These are phyloP conservation scores for Lagenorhynchus albirostris DNA, from an alignment of 2,113 vertebrate species.

Conservation along the genomic window DNA sequence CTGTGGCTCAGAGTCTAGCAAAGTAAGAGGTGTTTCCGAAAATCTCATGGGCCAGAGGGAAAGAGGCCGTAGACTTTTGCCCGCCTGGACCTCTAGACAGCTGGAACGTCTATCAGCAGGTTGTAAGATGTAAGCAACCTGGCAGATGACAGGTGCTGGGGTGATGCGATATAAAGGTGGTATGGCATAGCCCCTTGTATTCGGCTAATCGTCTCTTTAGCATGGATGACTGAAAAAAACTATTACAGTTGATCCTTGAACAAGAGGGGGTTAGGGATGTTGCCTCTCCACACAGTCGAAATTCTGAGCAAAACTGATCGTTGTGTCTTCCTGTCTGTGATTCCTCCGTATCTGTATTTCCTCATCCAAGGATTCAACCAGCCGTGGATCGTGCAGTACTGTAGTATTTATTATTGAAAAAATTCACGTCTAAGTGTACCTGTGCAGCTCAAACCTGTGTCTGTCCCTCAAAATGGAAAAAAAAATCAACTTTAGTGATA, in stretches of 20 bases:
- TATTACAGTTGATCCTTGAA: background rate
- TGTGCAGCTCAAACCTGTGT: background rate
- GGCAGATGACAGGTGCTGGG: background rate
- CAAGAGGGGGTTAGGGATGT: background rate
- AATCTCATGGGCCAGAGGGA: background rate
- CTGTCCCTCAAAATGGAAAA: background rate
- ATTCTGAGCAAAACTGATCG: no score
- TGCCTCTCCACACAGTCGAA: background rate
- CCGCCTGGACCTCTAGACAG: background rate
- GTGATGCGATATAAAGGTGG: background rate
- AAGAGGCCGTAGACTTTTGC: background rate
- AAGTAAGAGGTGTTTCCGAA: background rate
- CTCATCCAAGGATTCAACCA: background rate
- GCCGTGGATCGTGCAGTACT: rapidly evolving
- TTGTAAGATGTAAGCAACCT: background rate
- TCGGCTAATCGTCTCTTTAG: background rate
- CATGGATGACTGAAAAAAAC: background rate
- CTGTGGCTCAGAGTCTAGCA: background rate
- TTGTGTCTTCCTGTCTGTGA: background rate
- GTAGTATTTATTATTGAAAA: background rate
- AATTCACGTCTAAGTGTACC: background rate
- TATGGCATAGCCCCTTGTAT: background rate
- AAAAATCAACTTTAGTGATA: background rate
- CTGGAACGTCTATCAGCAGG: background rate
- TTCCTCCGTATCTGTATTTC: background rate